Conservation (phyloP, 37 sponge, comb jelly and placozoan species). For the Geodia barretti region DNA sequence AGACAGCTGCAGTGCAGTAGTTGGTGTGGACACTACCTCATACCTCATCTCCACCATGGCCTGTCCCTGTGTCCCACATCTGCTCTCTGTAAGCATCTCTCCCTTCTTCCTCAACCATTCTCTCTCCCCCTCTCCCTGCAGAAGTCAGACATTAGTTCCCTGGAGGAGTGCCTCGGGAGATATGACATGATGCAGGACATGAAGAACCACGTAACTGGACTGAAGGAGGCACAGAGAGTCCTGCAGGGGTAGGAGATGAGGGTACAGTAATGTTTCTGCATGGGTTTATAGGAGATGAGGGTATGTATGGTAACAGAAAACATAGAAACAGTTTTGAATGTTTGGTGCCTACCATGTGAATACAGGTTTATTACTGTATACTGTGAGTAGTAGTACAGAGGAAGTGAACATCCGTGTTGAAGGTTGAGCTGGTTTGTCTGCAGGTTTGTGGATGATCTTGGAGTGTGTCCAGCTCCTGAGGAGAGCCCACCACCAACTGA, state of each 20-base stretch:
- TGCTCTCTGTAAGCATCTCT: conserved; percentile 20
- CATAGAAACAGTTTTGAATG: no score
- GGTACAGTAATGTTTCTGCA: background rate
- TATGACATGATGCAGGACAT: conserved; percentile 3
- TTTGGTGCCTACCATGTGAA: background rate
- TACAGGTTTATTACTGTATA: background rate
- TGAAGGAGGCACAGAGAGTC: conserved; percentile 1
- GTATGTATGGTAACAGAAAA: no score
- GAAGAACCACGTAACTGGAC: background rate
- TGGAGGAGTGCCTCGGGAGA: background rate
- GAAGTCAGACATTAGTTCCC: background rate
- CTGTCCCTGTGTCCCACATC: conserved; percentile 7
- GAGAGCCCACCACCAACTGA: no score
- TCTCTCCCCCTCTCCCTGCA: background rate
- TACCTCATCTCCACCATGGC: conserved; percentile 65
- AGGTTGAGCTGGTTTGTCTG: no score
- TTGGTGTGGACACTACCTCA: conserved; percentile 12
- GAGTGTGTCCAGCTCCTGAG: no score
- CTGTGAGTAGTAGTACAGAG: no score
- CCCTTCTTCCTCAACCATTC: background rate
- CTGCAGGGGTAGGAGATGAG: background rate
- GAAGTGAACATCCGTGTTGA: no score
- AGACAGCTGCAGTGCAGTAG: background rate
- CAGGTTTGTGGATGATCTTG: conserved; percentile 19
- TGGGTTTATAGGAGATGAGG: no score